Evolutionary conservation across 2,797 vertebrate species (phyloP), one percentile per base, ranked within the genome.

Genomic region (Pteropus rufus): DNA sequence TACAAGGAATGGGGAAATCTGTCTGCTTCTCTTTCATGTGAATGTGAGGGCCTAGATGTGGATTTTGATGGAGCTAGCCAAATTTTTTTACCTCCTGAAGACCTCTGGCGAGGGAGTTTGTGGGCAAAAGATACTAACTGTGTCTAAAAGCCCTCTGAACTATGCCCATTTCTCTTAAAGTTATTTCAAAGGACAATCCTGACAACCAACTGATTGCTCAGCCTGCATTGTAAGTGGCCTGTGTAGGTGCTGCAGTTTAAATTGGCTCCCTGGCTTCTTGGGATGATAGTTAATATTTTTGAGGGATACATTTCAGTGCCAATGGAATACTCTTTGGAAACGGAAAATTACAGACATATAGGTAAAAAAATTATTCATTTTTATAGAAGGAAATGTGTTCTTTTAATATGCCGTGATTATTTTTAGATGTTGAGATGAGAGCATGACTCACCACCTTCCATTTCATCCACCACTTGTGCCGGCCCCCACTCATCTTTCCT

Each of bases 321-420:
- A 94, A 81, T 82, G 65, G 94, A 70, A 83, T 94, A 62, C 49
- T 94, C n/a, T 97, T 95, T 97, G 67, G 91, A 95, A 97, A 95
- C 0, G 96, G 97, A 98, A 98, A 98, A 94, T 95, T 96, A 98
- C 97, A 97, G 97, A 92, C 80, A 93, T 93, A 95, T 96, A 97
- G 91, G 96, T 96, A 52, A 94, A 87, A 84, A 92, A 80, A 49
- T 19, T 91, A 94, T 89, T 97, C 96, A 89, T 92, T 97, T 97
- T 97, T 96, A 96, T 96, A 92, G 95, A 96, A 97, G 96, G 91
- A 97, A 97, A 93, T 97, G 87, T 97, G 96, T 95, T 97, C 89
- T 95, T 97, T 97, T 97, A 98, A 97, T 97, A 97, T 98, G 97
- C 96, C 84, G 75, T 0, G 24, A 96, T 96, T 98, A 97, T 98